These are phyloP conservation scores for Thaleichthys pacificus DNA, from an alignment of 2,797 vertebrate genomes.

Conservation along the genomic window DNA sequence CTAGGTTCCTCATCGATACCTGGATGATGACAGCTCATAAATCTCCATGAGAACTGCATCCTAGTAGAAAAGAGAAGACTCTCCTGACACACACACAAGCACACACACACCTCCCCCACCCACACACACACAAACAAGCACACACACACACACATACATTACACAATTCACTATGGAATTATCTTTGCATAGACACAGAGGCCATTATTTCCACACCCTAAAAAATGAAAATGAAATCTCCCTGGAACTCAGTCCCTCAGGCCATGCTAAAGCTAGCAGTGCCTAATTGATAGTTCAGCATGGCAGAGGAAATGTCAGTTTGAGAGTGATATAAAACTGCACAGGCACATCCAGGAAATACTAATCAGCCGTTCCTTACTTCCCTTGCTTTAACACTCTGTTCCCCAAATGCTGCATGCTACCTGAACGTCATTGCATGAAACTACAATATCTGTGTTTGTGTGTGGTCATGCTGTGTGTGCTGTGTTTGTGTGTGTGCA, in stretches of 20 bases:
- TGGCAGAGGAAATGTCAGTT: conserved; percentile 56
- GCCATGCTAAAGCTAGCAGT: conserved; percentile 28
- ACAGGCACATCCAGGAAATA: conserved; percentile 61
- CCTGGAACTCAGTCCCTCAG: conserved; percentile 31
- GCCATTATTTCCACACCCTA: conserved; percentile 33
- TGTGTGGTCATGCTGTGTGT: background rate
- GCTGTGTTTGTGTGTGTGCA: background rate
- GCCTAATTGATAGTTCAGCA: conserved; percentile 61
- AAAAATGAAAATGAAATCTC: conserved; percentile 28
- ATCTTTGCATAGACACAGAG: conserved; percentile 21
- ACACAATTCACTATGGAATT: background rate
- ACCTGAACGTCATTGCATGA: conserved; percentile 34
- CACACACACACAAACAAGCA: conserved; percentile 4
- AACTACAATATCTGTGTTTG: conserved; percentile 10
- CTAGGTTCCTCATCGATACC: conserved; percentile 1
- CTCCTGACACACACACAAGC: background rate
- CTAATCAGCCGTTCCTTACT: conserved; percentile 56
- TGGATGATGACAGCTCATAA: conserved; percentile 6
- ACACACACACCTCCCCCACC: background rate
- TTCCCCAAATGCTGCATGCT: background rate
- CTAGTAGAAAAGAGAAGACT: background rate
- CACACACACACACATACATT: background rate
- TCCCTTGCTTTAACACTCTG: background rate
- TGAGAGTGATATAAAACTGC: conserved; percentile 54
- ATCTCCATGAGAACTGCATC: conserved; percentile 17